Percentiles rank a stretch among this genome's conserved stretches.
Conservation (phyloP, 1,140 invertebrate genomes). For the Drosophila watanabei region DNA sequence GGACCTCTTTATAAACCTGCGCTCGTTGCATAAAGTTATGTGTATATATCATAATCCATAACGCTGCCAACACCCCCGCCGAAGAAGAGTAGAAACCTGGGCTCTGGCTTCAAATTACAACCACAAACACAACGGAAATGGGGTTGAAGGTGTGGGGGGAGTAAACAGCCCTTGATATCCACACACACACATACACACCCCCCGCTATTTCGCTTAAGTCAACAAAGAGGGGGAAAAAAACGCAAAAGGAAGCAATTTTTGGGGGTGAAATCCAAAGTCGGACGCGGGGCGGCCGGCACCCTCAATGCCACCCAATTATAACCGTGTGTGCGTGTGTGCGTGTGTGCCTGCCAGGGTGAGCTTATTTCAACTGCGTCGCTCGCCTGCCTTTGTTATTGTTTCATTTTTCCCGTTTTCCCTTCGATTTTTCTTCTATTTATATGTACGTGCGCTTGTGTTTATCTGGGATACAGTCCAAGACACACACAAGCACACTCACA, state of each 20-base stretch:
- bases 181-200: conserved; percentile 22
- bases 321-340: conserved; percentile 53
- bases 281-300: conserved; percentile 58
- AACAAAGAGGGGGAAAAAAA: conserved; percentile 62
- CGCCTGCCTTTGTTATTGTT: conserved; percentile 66
- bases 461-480: conserved; percentile 44
- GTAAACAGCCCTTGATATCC: conserved; percentile 57
- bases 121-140: conserved; percentile 69
- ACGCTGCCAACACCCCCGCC: conserved; percentile 13
- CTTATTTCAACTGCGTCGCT: conserved; percentile 48
- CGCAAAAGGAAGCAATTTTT: conserved; percentile 51
- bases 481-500: conserved; percentile 5
- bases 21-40: conserved; percentile 76
- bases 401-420: conserved; percentile 72
- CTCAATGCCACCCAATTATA: conserved; percentile 84
- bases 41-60: conserved; percentile 81
- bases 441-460: conserved; percentile 38
- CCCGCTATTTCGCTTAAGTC: conserved; percentile 56
- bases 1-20: conserved; percentile 21
- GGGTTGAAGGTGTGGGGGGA: conserved; percentile 7
- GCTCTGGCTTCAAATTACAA: conserved; percentile 72
- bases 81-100: conserved; percentile 13
- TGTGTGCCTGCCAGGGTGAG: conserved; percentile 26
- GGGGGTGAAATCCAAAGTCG: conserved; percentile 65
- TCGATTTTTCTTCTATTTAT: conserved; percentile 63